Base-by-base conservation (phyloP, 2,888 invertebrate genomes). In the Cordilura impudica region DNA sequence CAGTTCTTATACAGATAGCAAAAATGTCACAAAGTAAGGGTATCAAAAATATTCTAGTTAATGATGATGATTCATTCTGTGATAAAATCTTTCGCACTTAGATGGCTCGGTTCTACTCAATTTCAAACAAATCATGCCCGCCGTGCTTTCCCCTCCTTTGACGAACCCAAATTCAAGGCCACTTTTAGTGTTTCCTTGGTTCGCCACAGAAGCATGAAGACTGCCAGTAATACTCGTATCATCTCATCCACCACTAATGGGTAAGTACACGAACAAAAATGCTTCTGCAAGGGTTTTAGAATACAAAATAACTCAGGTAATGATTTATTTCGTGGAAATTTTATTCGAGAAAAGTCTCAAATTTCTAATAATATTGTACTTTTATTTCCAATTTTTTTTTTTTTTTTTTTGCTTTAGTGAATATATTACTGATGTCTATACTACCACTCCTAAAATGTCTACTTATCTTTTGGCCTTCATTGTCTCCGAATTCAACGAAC, bases 381-480 rank as follows among this genome's bases (percentile, higher is more conserved):
- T n/a, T n/a, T n/a, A n/a, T n/a, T n/a, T n/a, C n/a, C n/a, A n/a
- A n/a, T n/a, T n/a, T n/a, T n/a, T 26, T 26, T 26, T 6, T 6
- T 4, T 18, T 18, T 66, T n/a, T n/a, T n/a, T n/a, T n/a, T n/a
- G n/a, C n/a, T 76, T 16, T 26, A 85, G 84, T 0, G 67, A 83
- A 2, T 86, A 86, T 70, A 82, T 63, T 10, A 67, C 77, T 18
- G 88, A 87, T 82, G 81, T 83, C 12, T 90, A 83, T 26, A 91
- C 21, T 0, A 82, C 80, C 39, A 93, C 93, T 0, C 89, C 92
- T 0, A 88, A 89, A 10, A 96, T 96, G 95, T 94, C 96, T 0
- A 92, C 95, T 0, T 97, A 97, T 84, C 90, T 96, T 2, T 89
- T 96, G 14, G 97, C 97, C 0, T 95, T 95, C 86, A 91, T 95